Conservation (phyloP, 2,113 vertebrate species). For the Syngnathus floridae region DNA sequence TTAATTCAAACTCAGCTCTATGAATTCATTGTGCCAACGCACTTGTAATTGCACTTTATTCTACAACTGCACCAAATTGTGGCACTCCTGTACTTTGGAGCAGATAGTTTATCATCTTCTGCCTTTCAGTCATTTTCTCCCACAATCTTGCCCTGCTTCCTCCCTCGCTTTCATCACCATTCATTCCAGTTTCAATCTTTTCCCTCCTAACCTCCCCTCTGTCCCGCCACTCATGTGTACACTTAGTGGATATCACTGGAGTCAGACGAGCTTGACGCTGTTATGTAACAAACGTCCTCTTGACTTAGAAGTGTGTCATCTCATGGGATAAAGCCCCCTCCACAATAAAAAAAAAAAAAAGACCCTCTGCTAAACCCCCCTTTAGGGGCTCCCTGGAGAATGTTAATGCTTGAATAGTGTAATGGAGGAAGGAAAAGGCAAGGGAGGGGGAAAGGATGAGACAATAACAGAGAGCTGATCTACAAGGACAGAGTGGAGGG, state of each 20-base stretch:
- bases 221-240: neutral
- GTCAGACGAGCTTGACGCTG: slow-evolving; percentile 43
- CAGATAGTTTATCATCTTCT: neutral
- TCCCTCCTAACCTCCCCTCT: neutral
- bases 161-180: slow-evolving; percentile 8
- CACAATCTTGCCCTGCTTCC: slow-evolving; percentile 9
- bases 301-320: slow-evolving; percentile 60
- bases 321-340: slow-evolving; percentile 48
- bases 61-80: neutral
- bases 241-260: slow-evolving; percentile 16
- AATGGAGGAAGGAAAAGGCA: slow-evolving; percentile 20
- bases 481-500: neutral
- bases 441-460: neutral
- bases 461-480: slow-evolving; percentile 4
- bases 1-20: no score
- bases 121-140: neutral
- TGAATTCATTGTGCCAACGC: neutral
- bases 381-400: slow-evolving; percentile 30
- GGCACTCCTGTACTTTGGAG: neutral
- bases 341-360: slow-evolving; percentile 24
- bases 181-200: slow-evolving; percentile 33
- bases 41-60: neutral
- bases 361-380: slow-evolving; percentile 9
- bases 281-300: slow-evolving; percentile 59
- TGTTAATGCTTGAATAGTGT: slow-evolving; percentile 20